phyloP scores from a whole-genome alignment of 2,797 vertebrate genomes.

The Scleropages formosus region DNA sequence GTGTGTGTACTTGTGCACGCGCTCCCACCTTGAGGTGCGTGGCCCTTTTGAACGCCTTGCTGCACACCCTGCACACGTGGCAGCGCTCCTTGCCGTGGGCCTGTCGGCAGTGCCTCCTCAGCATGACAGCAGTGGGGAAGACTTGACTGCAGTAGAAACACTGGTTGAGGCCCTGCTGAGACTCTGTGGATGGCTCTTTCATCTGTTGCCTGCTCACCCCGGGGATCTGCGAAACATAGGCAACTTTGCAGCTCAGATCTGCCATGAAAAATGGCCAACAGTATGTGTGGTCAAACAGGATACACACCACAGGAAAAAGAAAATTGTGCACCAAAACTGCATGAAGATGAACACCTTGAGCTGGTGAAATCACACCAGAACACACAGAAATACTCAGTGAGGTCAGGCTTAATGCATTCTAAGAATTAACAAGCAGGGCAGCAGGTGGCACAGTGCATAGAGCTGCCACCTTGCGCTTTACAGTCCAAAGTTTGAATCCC shows the following conservation, averaged over 20 bases:
- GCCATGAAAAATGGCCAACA: neutral
- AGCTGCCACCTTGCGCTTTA: no score
- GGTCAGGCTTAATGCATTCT: no score
- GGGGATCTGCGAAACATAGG: slow-evolving; percentile 63
- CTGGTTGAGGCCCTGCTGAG: slow-evolving; percentile 72
- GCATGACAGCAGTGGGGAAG: slow-evolving; percentile 75
- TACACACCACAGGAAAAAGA: no score
- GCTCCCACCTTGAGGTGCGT: slow-evolving; percentile 90
- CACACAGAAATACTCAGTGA: no score
- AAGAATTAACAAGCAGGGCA: no score
- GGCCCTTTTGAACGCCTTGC: slow-evolving; percentile 93
- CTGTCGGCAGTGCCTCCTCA: slow-evolving; percentile 85
- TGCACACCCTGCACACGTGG: slow-evolving; percentile 85
- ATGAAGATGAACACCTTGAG: no score
- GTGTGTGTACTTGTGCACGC: slow-evolving; percentile 9
- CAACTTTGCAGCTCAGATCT: neutral
- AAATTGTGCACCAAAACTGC: no score
- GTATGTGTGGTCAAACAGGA: no score
- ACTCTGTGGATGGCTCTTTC: slow-evolving; percentile 66
- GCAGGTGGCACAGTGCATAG: no score
- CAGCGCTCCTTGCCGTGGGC: slow-evolving; percentile 90
- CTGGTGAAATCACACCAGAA: no score
- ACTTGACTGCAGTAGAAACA: slow-evolving; percentile 86
- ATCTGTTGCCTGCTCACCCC: slow-evolving; percentile 64
- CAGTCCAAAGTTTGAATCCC: no score